phyloP scores from a whole-genome alignment of 2,797 vertebrate genomes.

The Gallinago solitaria region DNA sequence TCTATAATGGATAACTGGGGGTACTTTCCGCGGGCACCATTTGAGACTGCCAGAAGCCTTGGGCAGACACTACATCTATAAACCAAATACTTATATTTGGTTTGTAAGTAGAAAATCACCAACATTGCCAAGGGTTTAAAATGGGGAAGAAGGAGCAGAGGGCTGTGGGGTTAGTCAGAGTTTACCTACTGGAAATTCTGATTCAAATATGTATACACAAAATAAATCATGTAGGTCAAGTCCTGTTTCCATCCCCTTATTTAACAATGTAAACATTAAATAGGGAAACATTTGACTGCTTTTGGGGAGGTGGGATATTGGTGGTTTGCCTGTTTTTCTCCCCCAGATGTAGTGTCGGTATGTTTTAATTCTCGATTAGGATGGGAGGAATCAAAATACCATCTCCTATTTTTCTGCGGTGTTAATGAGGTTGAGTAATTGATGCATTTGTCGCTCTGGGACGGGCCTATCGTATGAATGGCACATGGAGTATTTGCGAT shows the following conservation, averaged over 20 bases:
- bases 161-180: background rate
- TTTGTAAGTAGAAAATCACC: background rate
- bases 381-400: background rate
- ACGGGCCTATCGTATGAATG: background rate
- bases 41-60: background rate
- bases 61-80: background rate
- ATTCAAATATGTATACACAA: background rate
- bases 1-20: background rate
- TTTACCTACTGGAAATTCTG: constrained; percentile 31
- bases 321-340: background rate
- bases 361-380: background rate
- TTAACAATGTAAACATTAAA: background rate
- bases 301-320: background rate
- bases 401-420: background rate
- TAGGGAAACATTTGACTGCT: background rate
- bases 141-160: background rate
- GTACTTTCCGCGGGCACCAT: background rate
- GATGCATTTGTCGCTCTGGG: background rate
- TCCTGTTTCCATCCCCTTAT: background rate
- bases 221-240: background rate
- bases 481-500: background rate
- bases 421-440: constrained; percentile 10
- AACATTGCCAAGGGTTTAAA: background rate
- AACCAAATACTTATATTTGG: background rate
- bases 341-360: background rate